Evolutionary conservation across 1,140 invertebrate species (phyloP).

Genomic region (Ptiloglossa arizonensis): DNA sequence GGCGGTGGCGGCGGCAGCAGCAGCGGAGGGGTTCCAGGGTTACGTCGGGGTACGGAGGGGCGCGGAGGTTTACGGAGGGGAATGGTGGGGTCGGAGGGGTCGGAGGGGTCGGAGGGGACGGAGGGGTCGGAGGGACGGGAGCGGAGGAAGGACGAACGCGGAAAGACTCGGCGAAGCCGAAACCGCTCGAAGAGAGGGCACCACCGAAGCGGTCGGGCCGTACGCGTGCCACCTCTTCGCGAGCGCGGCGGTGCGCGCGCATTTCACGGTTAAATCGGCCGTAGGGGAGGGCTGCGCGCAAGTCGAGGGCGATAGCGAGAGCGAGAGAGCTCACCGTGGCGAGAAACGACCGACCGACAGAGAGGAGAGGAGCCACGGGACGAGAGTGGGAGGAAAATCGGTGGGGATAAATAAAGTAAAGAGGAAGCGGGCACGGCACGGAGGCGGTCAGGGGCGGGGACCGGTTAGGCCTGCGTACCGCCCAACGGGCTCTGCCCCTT

Average conservation of each 20-base stretch:
- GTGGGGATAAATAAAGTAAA: constrained; percentile 60
- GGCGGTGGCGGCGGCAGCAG: no score
- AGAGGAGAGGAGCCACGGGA: background rate
- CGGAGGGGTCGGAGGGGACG: no score
- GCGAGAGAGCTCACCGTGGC: background rate
- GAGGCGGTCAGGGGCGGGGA: constrained; percentile 77
- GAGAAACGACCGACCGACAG: no score
- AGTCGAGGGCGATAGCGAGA: background rate
- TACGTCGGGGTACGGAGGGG: no score
- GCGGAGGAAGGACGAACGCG: constrained; percentile 32
- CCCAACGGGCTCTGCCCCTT: constrained; percentile 75
- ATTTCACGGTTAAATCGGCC: constrained; percentile 65
- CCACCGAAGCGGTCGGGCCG: constrained; percentile 43
- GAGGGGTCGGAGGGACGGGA: constrained; percentile 6
- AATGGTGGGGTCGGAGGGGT: no score
- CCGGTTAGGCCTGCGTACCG: constrained; percentile 67
- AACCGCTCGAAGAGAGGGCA: constrained; percentile 46
- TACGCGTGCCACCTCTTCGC: constrained; percentile 62
- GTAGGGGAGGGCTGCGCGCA: background rate
- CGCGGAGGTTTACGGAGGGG: no score
- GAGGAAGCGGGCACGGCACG: constrained; percentile 51
- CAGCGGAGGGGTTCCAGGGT: no score
- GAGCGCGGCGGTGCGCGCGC: constrained; percentile 68
- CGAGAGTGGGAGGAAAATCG: constrained; percentile 44
- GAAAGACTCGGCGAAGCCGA: constrained; percentile 34